Evolutionary conservation across 1,140 invertebrate species (phyloP).

Genomic region (Sarcophaga bullata): DNA sequence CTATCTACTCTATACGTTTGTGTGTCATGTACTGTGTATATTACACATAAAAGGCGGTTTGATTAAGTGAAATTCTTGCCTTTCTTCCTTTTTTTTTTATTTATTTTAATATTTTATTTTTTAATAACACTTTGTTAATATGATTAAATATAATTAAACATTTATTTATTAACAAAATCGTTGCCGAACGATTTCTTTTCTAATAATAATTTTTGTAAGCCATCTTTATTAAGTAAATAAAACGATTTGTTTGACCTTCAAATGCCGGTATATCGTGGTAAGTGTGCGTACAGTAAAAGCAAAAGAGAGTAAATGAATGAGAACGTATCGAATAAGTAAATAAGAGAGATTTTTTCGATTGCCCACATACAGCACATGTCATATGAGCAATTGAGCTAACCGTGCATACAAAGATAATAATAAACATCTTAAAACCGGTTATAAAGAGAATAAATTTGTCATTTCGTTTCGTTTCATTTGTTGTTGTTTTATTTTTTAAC

Average conservation of each 20-base stretch:
- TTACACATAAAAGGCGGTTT: too few species aligned
- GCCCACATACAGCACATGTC: neutral
- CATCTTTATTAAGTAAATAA: neutral
- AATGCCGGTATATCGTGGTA: too few species aligned
- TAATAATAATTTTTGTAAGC: too few species aligned
- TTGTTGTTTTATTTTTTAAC: too few species aligned
- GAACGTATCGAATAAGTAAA: neutral
- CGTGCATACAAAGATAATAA: constrained; percentile 1
- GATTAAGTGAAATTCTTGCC: too few species aligned
- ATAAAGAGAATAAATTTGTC: neutral
- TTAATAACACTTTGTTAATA: neutral
- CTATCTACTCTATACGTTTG: too few species aligned
- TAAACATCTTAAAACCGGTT: constrained; percentile 1
- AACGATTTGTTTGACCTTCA: constrained; percentile 11
- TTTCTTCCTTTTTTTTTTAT: too few species aligned
- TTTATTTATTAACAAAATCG: neutral
- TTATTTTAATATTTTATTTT: too few species aligned
- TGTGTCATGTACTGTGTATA: too few species aligned
- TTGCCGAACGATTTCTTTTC: neutral
- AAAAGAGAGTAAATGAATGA: too few species aligned
- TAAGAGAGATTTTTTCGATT: neutral
- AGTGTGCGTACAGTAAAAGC: too few species aligned
- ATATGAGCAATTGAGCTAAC: neutral
- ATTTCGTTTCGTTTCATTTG: neutral
- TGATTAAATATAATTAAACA: neutral